Conservation (phyloP, 2,888 invertebrate genomes). For the Lissonota sp. region DNA sequence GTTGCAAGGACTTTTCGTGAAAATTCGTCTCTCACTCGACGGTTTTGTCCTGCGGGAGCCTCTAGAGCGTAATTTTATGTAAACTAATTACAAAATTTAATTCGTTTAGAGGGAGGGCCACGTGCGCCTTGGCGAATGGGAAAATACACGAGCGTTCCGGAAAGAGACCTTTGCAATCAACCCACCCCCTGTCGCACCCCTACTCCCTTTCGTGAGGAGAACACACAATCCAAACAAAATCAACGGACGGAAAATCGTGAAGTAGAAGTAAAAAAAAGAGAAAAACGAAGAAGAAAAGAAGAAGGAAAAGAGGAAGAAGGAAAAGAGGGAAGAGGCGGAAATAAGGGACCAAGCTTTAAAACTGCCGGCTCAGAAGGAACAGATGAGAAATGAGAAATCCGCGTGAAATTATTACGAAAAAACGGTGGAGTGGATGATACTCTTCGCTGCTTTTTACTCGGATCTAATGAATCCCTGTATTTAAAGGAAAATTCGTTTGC, state of each 20-base stretch:
- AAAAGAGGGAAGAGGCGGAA: background rate
- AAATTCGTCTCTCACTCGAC: background rate
- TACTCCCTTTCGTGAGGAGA: slow-evolving; percentile 52
- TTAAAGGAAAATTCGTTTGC: too few relatives aligned
- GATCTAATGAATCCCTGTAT: too few relatives aligned
- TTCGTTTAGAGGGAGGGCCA: slow-evolving; percentile 69
- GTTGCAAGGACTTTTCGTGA: background rate
- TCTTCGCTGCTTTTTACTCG: background rate
- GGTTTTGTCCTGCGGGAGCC: background rate
- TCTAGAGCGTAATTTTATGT: slow-evolving; percentile 72
- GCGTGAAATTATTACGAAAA: slow-evolving; percentile 19
- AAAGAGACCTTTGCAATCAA: slow-evolving; percentile 69
- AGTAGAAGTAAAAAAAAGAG: slow-evolving; percentile 52
- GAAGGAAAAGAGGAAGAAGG: slow-evolving; percentile 22
- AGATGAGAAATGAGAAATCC: slow-evolving; percentile 26
- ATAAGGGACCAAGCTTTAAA: background rate
- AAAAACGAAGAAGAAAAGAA: slow-evolving; percentile 2
- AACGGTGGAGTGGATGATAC: slow-evolving; percentile 21
- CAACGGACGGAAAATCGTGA: slow-evolving; percentile 59
- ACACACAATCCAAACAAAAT: slow-evolving; percentile 70
- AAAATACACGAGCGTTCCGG: background rate
- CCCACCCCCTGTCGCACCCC: slow-evolving; percentile 13
- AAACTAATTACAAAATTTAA: slow-evolving; percentile 77
- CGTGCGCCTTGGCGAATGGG: slow-evolving; percentile 58
- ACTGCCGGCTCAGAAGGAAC: slow-evolving; percentile 16